phyloP scores from a whole-genome alignment of 2,797 vertebrate genomes.

The Todus mexicanus region DNA sequence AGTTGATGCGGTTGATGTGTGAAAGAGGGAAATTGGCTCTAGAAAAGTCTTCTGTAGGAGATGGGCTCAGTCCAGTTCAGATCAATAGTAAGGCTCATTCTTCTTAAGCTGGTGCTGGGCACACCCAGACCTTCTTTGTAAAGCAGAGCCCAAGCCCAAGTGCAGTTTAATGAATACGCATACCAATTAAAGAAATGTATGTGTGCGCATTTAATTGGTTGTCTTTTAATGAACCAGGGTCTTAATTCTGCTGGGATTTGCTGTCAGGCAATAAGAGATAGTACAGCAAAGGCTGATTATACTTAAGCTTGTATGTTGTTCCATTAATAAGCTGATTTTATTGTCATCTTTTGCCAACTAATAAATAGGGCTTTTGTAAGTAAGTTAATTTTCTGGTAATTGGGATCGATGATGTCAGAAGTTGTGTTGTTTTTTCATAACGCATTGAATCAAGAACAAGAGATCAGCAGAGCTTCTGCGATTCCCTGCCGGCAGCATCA shows the following conservation, averaged over 20 bases:
- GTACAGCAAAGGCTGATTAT: not conserved
- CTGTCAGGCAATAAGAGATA: not conserved
- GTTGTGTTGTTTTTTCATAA: not conserved
- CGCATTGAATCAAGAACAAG: not conserved
- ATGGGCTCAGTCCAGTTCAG: not conserved
- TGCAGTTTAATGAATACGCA: not conserved
- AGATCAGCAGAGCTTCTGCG: not conserved
- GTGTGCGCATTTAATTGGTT: not conserved
- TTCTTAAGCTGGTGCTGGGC: not conserved
- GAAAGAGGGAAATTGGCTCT: not conserved
- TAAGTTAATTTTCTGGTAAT: not conserved
- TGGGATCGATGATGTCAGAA: not conserved
- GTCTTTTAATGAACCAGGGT: not conserved
- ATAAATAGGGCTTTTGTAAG: not conserved
- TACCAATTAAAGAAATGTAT: not conserved
- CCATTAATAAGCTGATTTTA: not conserved
- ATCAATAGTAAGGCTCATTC: not conserved
- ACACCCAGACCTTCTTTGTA: not conserved
- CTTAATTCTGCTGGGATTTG: constrained; percentile 4
- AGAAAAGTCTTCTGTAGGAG: not conserved
- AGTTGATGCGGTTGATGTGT: not conserved
- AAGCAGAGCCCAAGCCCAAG: not conserved
- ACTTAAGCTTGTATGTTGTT: not conserved
- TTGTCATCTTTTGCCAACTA: not conserved
- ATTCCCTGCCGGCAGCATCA: not conserved